Evolutionary conservation across 2,797 vertebrate genomes (phyloP).

Genomic region (Cynodonichthys magdalenae): DNA sequence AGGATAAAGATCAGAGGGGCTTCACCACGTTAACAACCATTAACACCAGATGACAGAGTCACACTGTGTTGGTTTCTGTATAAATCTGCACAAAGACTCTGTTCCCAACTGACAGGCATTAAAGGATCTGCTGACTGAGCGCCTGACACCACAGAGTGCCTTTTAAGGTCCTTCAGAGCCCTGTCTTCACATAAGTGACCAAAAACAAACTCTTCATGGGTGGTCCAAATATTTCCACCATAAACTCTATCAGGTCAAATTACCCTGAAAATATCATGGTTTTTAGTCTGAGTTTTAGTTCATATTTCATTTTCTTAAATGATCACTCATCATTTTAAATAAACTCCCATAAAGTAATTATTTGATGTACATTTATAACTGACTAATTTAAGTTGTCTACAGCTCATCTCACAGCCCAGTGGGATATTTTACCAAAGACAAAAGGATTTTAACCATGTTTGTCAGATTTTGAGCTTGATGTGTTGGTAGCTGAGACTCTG

Average conservation of each 20-base stretch:
- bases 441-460: too few relatives aligned
- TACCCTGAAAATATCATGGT: not conserved
- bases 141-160: not conserved
- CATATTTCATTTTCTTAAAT: not conserved
- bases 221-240: not conserved
- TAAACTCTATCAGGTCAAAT: not conserved
- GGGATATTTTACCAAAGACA: too few relatives aligned
- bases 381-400: too few relatives aligned
- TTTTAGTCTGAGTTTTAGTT: not conserved
- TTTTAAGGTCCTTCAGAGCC: not conserved
- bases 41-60: not conserved
- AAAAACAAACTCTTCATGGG: not conserved
- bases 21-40: not conserved
- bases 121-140: slow-evolving; percentile 3
- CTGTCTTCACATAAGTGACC: not conserved
- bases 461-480: too few relatives aligned
- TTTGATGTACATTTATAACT: too few relatives aligned
- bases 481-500: too few relatives aligned
- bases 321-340: too few relatives aligned
- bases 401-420: too few relatives aligned
- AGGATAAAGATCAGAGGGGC: not conserved
- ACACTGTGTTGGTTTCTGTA: not conserved
- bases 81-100: not conserved
- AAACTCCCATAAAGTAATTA: too few relatives aligned
- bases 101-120: not conserved